These are phyloP conservation scores for Leptopilina syphax DNA, from an alignment of 2,888 invertebrate species.

Conservation along the genomic window DNA sequence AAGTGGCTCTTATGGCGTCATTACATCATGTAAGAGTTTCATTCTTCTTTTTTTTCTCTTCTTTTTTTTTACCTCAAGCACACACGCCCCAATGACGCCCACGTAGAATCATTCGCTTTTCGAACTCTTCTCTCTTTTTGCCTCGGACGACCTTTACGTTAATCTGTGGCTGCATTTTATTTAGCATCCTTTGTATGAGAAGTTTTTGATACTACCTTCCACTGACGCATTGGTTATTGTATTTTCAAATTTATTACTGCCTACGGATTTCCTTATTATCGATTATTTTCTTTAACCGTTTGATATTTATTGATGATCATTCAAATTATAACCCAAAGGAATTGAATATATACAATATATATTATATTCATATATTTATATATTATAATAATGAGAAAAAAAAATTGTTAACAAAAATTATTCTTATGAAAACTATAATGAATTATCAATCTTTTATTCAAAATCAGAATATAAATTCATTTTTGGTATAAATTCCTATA, in stretches of 20 bases:
- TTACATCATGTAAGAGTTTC: slow-evolving; percentile 62
- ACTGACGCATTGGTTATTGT: slow-evolving; percentile 18
- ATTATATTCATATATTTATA: background rate
- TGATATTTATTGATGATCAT: slow-evolving; percentile 11
- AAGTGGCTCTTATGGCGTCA: slow-evolving; percentile 59
- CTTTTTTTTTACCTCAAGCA: slow-evolving; percentile 42
- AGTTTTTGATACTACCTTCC: slow-evolving; percentile 5
- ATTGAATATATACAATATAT: background rate
- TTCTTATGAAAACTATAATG: background rate
- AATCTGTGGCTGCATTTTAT: slow-evolving; percentile 46
- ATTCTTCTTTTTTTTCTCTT: too few species aligned
- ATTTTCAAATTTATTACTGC: slow-evolving; percentile 5
- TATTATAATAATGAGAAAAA: background rate
- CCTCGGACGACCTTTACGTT: slow-evolving; percentile 59
- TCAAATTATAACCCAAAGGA: background rate
- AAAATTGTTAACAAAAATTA: background rate
- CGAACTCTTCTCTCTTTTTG: slow-evolving; percentile 55
- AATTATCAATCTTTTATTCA: background rate
- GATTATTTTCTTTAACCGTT: background rate
- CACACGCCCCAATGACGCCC: slow-evolving; percentile 61
- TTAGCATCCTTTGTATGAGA: slow-evolving; percentile 43
- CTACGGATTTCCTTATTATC: slow-evolving; percentile 15
- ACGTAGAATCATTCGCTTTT: slow-evolving; percentile 60
- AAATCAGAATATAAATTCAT: too few species aligned
- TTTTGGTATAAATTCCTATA: too few species aligned